Conservation (phyloP, 2,888 invertebrate genomes). For the Caenorhabditis sp. region DNA sequence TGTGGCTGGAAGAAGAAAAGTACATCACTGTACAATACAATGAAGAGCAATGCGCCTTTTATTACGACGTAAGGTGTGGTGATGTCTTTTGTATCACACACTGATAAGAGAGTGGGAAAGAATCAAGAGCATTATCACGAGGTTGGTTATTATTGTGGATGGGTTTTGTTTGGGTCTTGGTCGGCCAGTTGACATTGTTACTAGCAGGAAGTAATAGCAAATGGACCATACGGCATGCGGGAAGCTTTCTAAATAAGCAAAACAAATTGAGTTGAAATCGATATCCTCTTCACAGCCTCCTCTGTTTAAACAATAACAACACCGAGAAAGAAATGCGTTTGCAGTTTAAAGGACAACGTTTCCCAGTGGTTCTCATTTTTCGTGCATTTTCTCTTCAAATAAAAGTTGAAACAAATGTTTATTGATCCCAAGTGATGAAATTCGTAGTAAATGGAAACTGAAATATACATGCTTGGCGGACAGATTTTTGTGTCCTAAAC, state of each 20-base stretch:
- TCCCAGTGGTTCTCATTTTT: not conserved
- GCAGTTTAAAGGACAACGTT: not conserved
- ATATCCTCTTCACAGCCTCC: constrained; percentile 13
- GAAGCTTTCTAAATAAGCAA: constrained; percentile 4
- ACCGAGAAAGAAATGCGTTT: not conserved
- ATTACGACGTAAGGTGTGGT: constrained; percentile 23
- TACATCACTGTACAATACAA: not conserved
- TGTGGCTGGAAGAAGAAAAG: not conserved
- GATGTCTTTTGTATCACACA: constrained; percentile 19
- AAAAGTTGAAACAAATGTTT: not conserved
- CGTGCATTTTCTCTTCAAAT: not conserved
- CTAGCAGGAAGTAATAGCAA: not conserved
- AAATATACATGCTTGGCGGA: not conserved
- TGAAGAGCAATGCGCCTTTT: constrained; percentile 16
- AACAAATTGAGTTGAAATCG: constrained; percentile 16
- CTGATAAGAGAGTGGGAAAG: not conserved
- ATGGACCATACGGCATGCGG: not conserved
- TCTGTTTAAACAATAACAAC: constrained; percentile 1
- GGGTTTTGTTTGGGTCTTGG: not conserved
- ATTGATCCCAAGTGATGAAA: not conserved
- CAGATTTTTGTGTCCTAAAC: not conserved
- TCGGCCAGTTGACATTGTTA: not conserved
- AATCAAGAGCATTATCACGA: not conserved
- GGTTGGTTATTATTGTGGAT: not conserved
- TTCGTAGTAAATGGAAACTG: not conserved